Percentiles rank a stretch among this genome's conserved stretches.
Conservation (phyloP, 2,888 invertebrate genomes). For the Brachynemurus nebulosus region DNA sequence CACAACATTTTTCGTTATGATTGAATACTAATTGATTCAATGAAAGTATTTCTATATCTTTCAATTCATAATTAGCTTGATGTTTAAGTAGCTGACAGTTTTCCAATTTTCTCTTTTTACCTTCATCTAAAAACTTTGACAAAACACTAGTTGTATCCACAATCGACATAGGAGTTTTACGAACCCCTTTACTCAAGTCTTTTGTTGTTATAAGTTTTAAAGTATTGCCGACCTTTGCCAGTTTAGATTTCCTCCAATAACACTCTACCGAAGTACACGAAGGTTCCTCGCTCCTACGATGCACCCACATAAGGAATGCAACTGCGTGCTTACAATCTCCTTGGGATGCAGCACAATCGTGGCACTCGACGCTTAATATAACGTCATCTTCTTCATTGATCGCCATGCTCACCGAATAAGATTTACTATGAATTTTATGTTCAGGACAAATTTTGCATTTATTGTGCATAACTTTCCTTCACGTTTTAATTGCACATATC, state of each 20-base stretch:
- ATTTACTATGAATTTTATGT: slow-evolving; percentile 11
- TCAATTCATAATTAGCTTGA: slow-evolving; percentile 11
- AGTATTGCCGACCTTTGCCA: slow-evolving; percentile 12
- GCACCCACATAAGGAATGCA: slow-evolving; percentile 15
- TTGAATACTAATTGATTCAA: slow-evolving; percentile 10
- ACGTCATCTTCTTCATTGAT: slow-evolving; percentile 11
- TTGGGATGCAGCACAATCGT: slow-evolving; percentile 10
- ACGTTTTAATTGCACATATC: slow-evolving; percentile 12
- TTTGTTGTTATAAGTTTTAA: slow-evolving; percentile 13
- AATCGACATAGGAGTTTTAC: too few relatives aligned
- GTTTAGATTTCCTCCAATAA: slow-evolving; percentile 14
- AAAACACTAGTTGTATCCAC: slow-evolving; percentile 13
- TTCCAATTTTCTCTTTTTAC: slow-evolving; percentile 14
- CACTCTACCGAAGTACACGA: slow-evolving; percentile 11
- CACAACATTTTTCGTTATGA: slow-evolving; percentile 8
- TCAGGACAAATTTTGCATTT: slow-evolving; percentile 12
- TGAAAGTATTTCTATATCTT: slow-evolving; percentile 3
- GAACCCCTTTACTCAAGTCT: slow-evolving; percentile 15
- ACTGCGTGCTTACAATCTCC: slow-evolving; percentile 15
- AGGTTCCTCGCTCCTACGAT: too few relatives aligned
- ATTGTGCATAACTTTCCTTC: slow-evolving; percentile 10
- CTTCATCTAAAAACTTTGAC: slow-evolving; percentile 13
- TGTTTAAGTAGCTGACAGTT: slow-evolving; percentile 16
- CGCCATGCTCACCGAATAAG: slow-evolving; percentile 7
- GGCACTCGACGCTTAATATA: slow-evolving; percentile 7